Evolutionary conservation across 2,888 invertebrate genomes (phyloP).

Genomic region (Steinernema carpocapsae): DNA sequence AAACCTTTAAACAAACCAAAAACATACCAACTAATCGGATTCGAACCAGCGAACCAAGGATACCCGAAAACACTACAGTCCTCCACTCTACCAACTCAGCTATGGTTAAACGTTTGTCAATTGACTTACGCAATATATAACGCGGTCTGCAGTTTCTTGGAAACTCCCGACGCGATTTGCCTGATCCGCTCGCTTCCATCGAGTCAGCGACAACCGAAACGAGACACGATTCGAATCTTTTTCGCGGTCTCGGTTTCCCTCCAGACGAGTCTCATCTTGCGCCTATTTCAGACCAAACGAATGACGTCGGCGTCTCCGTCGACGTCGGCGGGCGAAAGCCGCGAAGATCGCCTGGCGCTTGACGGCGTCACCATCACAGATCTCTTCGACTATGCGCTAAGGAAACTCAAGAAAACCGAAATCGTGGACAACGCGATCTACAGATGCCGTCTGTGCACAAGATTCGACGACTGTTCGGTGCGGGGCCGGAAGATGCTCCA

Average conservation of each 20-base stretch:
- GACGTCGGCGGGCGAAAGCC: not conserved
- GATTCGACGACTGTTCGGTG: not conserved
- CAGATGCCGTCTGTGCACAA: conserved; percentile 10
- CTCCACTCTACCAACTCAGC: conserved; percentile 42
- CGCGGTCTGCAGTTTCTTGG: not conserved
- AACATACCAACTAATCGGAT: conserved; percentile 38
- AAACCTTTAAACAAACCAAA: conserved; percentile 23
- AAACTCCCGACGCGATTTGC: not conserved
- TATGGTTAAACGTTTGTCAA: conserved; percentile 24
- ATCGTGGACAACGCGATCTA: conserved; percentile 10
- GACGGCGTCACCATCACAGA: not conserved
- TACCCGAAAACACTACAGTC: conserved; percentile 37
- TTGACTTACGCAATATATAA: not conserved
- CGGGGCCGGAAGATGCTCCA: conserved; percentile 9
- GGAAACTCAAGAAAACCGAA: not conserved
- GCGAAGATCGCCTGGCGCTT: conserved; percentile 4
- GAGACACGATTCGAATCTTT: conserved; percentile 23
- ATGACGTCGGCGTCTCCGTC: not conserved
- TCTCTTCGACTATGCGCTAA: not conserved
- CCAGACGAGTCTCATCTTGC: conserved; percentile 22
- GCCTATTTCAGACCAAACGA: not conserved
- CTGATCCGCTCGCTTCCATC: not conserved
- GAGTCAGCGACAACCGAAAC: not conserved
- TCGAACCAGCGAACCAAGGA: conserved; percentile 48
- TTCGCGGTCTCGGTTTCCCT: conserved; percentile 10